A percentile compares a stretch with the other conserved stretches of the same genome.
Evolutionary conservation across 2,888 invertebrate genomes (phyloP).

Genomic region (Dexiosoma caninum): DNA sequence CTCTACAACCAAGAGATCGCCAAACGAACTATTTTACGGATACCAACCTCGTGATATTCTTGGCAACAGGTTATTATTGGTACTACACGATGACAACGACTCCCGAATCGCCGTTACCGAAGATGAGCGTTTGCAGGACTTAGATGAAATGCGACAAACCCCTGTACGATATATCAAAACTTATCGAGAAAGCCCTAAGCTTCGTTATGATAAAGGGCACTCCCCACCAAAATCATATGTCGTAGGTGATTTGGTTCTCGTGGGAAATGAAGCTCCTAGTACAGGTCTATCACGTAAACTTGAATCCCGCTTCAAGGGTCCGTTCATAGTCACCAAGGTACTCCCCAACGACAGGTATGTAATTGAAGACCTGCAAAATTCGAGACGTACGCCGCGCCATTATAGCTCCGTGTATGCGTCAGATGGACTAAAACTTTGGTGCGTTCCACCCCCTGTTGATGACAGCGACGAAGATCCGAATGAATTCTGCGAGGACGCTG

Average conservation of each 20-base stretch:
- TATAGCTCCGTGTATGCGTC: background rate
- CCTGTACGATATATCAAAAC: background rate
- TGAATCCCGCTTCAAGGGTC: background rate
- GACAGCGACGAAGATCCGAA: background rate
- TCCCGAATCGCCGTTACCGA: no score
- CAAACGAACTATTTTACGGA: no score
- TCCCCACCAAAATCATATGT: background rate
- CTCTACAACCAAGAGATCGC: no score
- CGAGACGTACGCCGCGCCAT: background rate
- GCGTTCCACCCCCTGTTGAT: background rate
- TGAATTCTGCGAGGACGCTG: background rate
- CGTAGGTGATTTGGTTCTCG: background rate
- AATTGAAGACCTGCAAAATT: background rate
- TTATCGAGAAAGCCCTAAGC: background rate
- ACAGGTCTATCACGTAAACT: background rate
- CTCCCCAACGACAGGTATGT: background rate
- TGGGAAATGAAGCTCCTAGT: background rate
- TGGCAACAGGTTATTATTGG: no score
- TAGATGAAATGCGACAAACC: background rate
- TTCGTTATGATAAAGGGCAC: background rate
- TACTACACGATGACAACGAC: no score
- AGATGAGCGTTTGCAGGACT: no score
- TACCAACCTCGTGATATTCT: no score
- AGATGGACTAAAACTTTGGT: background rate
- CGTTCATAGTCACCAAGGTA: background rate